Evolutionary conservation across 2,888 invertebrate genomes (phyloP).

Genomic region (Scelioninae gen. 2): DNA sequence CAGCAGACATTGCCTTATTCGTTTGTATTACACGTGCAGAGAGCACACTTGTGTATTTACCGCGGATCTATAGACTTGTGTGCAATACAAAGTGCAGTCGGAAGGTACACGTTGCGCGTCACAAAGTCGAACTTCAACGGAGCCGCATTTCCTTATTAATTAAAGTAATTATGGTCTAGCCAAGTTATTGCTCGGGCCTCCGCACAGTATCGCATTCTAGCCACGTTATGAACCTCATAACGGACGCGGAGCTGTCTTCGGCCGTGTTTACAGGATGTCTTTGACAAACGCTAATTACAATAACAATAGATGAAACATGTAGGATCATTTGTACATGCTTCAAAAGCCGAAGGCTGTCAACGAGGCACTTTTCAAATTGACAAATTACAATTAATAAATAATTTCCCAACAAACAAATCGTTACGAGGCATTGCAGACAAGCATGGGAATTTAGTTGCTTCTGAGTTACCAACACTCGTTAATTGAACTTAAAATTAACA

Average conservation of each 20-base stretch:
- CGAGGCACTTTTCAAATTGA: constrained; percentile 3
- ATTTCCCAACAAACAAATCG: too few species aligned
- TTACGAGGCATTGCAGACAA: too few species aligned
- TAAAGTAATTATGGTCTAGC: constrained; percentile 71
- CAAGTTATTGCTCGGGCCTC: constrained; percentile 69
- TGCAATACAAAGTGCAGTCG: constrained; percentile 51
- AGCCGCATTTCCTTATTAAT: constrained; percentile 72
- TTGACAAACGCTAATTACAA: constrained; percentile 53
- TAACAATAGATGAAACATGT: constrained; percentile 50
- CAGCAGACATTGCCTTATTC: constrained; percentile 28
- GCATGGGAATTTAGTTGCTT: too few species aligned
- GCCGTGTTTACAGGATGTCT: constrained; percentile 51
- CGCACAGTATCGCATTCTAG: constrained; percentile 57
- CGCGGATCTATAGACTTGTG: constrained; percentile 44
- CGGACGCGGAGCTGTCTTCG: constrained; percentile 62
- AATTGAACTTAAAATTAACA: too few species aligned
- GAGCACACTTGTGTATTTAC: constrained; percentile 41
- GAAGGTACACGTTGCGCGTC: constrained; percentile 66
- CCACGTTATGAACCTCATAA: constrained; percentile 62
- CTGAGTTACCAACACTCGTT: too few species aligned
- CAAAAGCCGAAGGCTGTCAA: constrained; percentile 13
- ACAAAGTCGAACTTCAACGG: constrained; percentile 71
- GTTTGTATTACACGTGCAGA: constrained; percentile 20
- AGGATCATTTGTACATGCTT: constrained; percentile 27
- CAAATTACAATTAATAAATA: not conserved